A percentile compares a stretch with the other conserved stretches of the same genome.
Conservation (phyloP, 2,113 vertebrate species). For the Cnemophilus loriae region DNA sequence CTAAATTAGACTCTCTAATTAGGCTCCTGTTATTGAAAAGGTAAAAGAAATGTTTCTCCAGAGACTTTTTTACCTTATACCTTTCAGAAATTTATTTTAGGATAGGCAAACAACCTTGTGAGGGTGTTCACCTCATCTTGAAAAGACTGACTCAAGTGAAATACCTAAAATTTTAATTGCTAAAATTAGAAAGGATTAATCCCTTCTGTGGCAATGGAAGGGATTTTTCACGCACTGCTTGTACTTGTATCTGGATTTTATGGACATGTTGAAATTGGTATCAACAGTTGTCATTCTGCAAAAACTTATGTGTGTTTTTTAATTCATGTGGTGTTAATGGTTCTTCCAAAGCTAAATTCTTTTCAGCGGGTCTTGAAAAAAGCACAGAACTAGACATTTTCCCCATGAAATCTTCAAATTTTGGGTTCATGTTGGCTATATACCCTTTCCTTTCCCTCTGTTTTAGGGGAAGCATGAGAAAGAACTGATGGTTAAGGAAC, state of each 20-base stretch:
- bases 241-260: background rate
- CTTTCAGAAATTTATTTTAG: background rate
- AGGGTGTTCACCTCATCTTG: background rate
- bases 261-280: background rate
- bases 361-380: background rate
- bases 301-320: background rate
- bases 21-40: background rate
- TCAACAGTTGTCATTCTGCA: background rate
- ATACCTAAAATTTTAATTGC: background rate
- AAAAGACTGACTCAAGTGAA: background rate
- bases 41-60: background rate
- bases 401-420: background rate
- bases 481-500: background rate
- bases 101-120: background rate
- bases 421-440: rapidly evolving
- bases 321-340: background rate
- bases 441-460: background rate
- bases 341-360: background rate
- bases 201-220: background rate
- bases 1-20: background rate
- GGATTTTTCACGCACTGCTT: background rate
- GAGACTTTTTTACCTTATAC: background rate
- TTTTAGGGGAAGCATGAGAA: background rate
- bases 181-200: background rate
- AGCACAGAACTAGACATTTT: rapidly evolving